Conservation (phyloP, 2,113 vertebrate genomes). For the Equus quagga region DNA sequence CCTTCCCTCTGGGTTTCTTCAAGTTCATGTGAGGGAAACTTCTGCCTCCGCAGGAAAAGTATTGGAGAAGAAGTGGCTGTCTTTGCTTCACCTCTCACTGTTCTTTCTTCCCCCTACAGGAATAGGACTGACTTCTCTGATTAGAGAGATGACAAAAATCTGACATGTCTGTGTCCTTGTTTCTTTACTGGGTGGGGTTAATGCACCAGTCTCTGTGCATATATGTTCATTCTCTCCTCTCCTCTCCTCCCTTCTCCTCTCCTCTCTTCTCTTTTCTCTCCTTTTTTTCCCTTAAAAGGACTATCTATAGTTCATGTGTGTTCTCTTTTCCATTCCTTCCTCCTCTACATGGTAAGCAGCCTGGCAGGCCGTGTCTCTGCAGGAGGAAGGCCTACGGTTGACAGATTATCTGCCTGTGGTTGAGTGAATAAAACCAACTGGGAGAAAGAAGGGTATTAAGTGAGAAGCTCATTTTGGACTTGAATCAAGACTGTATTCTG, state of each 20-base stretch:
- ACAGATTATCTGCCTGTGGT: background rate
- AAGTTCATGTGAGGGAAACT: background rate
- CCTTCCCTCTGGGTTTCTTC: background rate
- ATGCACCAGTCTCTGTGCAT: background rate
- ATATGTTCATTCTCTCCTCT: background rate
- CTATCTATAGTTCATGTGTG: background rate
- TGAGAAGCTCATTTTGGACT: slow-evolving; percentile 23
- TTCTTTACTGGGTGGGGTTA: background rate
- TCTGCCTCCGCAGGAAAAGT: background rate
- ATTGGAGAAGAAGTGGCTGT: background rate
- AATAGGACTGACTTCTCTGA: background rate
- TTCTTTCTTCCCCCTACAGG: background rate
- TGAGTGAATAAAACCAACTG: slow-evolving; percentile 25
- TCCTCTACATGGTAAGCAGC: background rate
- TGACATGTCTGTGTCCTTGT: background rate
- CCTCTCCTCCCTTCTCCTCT: fast-evolving
- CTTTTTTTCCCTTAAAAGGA: background rate
- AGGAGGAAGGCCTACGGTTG: background rate
- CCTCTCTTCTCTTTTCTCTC: background rate
- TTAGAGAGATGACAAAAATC: background rate
- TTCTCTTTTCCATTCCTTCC: background rate
- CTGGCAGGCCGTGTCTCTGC: background rate
- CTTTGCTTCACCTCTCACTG: background rate
- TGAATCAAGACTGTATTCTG: slow-evolving; percentile 26
- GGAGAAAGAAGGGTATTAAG: slow-evolving; percentile 33